Evolutionary conservation across 1,140 invertebrate genomes (phyloP).

Genomic region (Lordiphosa mommai): DNA sequence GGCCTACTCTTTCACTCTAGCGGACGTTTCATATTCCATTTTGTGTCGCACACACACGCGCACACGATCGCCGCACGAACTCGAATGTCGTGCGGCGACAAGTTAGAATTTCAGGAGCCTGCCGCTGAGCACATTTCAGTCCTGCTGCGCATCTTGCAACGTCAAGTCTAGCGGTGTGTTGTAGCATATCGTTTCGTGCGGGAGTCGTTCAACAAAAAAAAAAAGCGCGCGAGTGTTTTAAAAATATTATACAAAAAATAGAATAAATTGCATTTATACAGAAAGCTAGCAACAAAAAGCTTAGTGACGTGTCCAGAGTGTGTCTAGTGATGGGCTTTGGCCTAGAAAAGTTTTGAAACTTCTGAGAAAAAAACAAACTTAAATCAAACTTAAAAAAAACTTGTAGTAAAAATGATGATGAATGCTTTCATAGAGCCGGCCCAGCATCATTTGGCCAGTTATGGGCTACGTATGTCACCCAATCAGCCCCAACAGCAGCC

Average conservation of each 20-base stretch:
- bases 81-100: constrained; percentile 11
- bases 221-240: constrained; percentile 34
- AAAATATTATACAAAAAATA: constrained; percentile 6
- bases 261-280: not conserved
- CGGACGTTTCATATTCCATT: not conserved
- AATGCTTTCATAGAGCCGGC: constrained; percentile 88
- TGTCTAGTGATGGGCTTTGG: constrained; percentile 35
- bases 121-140: constrained; percentile 50
- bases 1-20: not conserved
- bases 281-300: constrained; percentile 15
- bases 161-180: constrained; percentile 50
- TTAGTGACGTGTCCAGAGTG: constrained; percentile 36
- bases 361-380: constrained; percentile 8
- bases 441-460: constrained; percentile 85
- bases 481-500: constrained; percentile 52
- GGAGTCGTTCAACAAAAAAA: constrained; percentile 39
- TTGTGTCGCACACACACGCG: constrained; percentile 16
- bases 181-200: constrained; percentile 22
- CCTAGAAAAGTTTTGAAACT: constrained; percentile 24
- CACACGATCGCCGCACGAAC: constrained; percentile 4
- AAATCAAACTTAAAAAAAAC: constrained; percentile 8
- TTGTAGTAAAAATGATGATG: constrained; percentile 80
- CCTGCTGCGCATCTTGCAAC: constrained; percentile 78
- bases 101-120: constrained; percentile 52
- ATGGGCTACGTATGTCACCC: constrained; percentile 89